A percentile compares a stretch with the other conserved stretches of the same genome.
Conservation (phyloP, 2,113 vertebrate species). For the Dicaeum eximium region DNA sequence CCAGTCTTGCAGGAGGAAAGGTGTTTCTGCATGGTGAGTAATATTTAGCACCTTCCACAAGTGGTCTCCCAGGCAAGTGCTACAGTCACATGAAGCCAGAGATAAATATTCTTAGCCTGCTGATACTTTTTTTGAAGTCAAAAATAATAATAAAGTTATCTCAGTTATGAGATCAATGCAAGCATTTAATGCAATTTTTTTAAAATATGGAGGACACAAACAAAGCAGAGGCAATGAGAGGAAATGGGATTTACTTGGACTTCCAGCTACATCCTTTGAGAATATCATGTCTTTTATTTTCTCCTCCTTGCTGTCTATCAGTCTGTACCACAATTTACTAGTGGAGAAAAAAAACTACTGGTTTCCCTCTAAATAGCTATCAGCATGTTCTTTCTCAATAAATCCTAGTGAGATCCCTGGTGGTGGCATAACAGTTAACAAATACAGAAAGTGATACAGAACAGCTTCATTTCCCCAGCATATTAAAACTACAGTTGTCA, state of each 20-base stretch:
- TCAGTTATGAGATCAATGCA: background rate
- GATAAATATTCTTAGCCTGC: background rate
- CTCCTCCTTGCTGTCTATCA: background rate
- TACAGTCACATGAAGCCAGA: background rate
- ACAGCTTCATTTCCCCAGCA: conserved; percentile 61
- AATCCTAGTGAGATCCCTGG: conserved; percentile 55
- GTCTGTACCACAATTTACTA: conserved; percentile 32
- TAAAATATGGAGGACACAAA: background rate
- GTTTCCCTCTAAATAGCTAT: conserved; percentile 52
- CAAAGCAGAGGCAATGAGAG: background rate
- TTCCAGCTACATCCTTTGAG: background rate
- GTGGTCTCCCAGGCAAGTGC: background rate
- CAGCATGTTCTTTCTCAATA: conserved; percentile 47
- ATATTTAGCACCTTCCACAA: background rate
- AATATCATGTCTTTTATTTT: background rate
- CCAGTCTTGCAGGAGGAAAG: background rate
- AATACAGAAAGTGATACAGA: conserved; percentile 53
- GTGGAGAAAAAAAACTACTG: background rate
- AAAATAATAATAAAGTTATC: background rate
- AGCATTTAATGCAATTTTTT: background rate
- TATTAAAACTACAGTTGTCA: conserved; percentile 62
- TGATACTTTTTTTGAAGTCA: background rate
- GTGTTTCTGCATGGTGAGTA: too few relatives aligned
- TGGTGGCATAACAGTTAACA: conserved; percentile 58
- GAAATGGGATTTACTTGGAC: background rate